Percentiles rank a stretch among this genome's conserved stretches.
Evolutionary conservation across 2,888 invertebrate genomes (phyloP).

Genomic region (Gortyna flavago): DNA sequence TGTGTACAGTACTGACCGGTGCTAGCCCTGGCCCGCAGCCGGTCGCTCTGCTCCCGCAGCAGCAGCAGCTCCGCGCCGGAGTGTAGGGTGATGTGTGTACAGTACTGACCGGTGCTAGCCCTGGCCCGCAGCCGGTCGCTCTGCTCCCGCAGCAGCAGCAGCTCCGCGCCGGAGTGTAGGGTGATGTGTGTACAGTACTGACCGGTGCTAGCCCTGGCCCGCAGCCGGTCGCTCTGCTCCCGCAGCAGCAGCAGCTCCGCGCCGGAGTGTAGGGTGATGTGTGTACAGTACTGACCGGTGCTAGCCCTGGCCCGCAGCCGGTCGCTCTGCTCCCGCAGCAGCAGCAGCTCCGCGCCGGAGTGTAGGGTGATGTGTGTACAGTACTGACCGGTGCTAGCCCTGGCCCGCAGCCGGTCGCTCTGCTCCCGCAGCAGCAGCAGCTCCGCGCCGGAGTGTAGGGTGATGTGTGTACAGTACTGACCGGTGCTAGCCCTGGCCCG

Average conservation of each 20-base stretch:
- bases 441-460: not conserved
- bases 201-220: constrained; percentile 38
- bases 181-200: not conserved
- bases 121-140: constrained; percentile 69
- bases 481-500: constrained; percentile 38
- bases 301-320: constrained; percentile 58
- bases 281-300: not conserved
- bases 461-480: not conserved
- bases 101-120: not conserved
- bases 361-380: not conserved
- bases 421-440: constrained; percentile 69
- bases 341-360: constrained; percentile 51
- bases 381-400: constrained; percentile 4
- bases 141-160: constrained; percentile 69
- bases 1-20: not conserved
- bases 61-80: too few species aligned
- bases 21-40: too few species aligned
- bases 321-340: constrained; percentile 71
- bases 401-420: constrained; percentile 68
- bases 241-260: constrained; percentile 61
- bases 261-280: not conserved
- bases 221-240: constrained; percentile 71
- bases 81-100: not conserved
- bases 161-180: not conserved
- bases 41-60: too few species aligned